phyloP scores from a whole-genome alignment of 2,113 vertebrate genomes.

The Pteronura brasiliensis region DNA sequence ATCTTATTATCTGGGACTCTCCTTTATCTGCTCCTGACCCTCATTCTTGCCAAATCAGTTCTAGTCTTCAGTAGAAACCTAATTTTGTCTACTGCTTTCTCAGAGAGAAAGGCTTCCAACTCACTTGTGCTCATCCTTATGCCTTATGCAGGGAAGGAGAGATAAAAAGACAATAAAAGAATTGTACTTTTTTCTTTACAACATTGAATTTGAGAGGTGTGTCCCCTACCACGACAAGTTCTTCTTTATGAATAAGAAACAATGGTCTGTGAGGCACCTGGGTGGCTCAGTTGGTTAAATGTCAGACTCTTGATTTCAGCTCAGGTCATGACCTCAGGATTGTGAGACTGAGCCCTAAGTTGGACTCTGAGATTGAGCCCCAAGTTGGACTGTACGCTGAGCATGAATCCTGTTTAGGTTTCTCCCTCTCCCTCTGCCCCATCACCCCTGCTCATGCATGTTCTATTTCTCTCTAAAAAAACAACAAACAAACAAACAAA shows the following conservation, averaged over 20 bases:
- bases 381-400: background rate
- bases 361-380: background rate
- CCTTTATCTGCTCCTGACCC: slow-evolving; percentile 18
- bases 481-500: background rate
- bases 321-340: background rate
- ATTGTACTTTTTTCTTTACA: background rate
- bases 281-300: background rate
- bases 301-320: background rate
- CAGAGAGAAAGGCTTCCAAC: background rate
- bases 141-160: background rate
- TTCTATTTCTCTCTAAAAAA: background rate
- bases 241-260: slow-evolving; percentile 19
- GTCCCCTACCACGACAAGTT: background rate
- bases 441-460: background rate
- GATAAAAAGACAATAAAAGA: background rate
- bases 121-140: background rate
- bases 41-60: slow-evolving; percentile 33
- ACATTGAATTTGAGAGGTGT: slow-evolving; percentile 29
- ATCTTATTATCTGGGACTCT: slow-evolving; percentile 42
- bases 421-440: background rate
- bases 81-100: slow-evolving; percentile 41
- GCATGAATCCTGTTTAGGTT: background rate
- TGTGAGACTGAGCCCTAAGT: background rate
- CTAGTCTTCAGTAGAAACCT: slow-evolving; percentile 5
- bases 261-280: background rate